These are phyloP conservation scores for Neoseiulus cucumeris DNA, from an alignment of 1,140 invertebrate genomes.

Conservation along the genomic window DNA sequence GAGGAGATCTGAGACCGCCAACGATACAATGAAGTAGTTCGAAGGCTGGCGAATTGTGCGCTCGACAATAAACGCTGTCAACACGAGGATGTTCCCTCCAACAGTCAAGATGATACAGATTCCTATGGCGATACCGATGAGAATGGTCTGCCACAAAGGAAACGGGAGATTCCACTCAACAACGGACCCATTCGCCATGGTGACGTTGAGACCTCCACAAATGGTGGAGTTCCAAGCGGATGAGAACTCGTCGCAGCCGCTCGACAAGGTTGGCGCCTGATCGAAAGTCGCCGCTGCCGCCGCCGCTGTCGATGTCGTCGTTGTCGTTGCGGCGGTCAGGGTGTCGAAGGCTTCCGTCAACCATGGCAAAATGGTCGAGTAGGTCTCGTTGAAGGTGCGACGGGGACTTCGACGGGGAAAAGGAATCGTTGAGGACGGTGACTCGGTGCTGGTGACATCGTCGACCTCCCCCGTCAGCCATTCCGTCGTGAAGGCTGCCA, in stretches of 20 bases:
- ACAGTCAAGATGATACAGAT: slow-evolving; percentile 78
- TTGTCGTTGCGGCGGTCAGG: neutral
- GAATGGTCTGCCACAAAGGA: slow-evolving; percentile 65
- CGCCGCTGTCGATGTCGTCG: neutral
- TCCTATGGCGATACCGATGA: slow-evolving; percentile 70
- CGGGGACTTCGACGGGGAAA: neutral
- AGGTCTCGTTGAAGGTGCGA: slow-evolving; percentile 9
- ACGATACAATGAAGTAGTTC: slow-evolving; percentile 96
- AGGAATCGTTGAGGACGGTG: neutral
- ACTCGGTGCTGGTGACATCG: neutral
- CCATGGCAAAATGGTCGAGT: neutral
- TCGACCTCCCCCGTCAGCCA: neutral
- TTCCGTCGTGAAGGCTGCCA: slow-evolving; percentile 3
- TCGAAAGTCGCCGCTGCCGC: neutral
- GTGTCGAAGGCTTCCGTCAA: neutral
- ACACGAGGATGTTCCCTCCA: slow-evolving; percentile 84
- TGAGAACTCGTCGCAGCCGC: neutral
- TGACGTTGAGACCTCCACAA: neutral
- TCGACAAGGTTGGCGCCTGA: neutral
- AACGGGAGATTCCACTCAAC: slow-evolving; percentile 42
- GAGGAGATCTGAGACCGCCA: slow-evolving; percentile 91
- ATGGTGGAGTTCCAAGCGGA: neutral
- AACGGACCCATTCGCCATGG: neutral
- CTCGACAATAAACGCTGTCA: slow-evolving; percentile 89
- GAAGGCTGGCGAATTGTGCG: slow-evolving; percentile 90